Base-by-base conservation (phyloP, 2,888 invertebrate species). In the Drosophila eohydei region DNA sequence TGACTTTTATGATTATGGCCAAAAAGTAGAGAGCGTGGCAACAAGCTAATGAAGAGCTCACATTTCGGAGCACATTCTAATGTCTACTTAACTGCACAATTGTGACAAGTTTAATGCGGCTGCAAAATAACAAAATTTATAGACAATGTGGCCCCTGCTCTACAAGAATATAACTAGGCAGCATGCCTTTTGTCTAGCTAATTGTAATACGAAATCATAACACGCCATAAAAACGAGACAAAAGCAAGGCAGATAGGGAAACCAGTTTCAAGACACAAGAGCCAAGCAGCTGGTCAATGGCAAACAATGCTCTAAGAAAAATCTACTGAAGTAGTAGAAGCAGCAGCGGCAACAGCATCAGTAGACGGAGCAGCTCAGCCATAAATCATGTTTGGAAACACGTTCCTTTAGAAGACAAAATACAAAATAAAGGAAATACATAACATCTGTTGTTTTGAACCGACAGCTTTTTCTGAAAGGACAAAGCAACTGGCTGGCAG, bases 301-400 rank as follows among this genome's bases (percentile, higher is more conserved):
- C 71, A 70, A 81, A 84, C 83, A 84, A 84, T 88, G 81, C 69
- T 71, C 71, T 68, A 70, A 75, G 67, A 57, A 57, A 57, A 60
- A 58, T 80, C 83, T 74, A 85, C 75, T 65, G 71, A 48, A 68
- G 61, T 26, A 58, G 56, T 32, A 38, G 43, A 32, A 60, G 43
- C 30, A 44, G 43, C 56, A 26, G 30, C 38, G 41, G 46, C 32
- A 62, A 40, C 48, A 57, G 52, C 38, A 48, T 36, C 43, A 55
- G 40, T 38, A 50, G 63, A 28, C 51, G 36, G 38, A 61, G 57
- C 44, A 69, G 72, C 71, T 86, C 79, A 86, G 88, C 88, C 68
- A 89, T 86, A 86, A 86, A 86, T 86, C 86, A 89, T 88, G 86
- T 82, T 86, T 83, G 76, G 77, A 63, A 86, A 86, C 86, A 86